Evolutionary conservation across 2,113 vertebrate species (phyloP).

Genomic region (Thamnaconus septentrionalis): DNA sequence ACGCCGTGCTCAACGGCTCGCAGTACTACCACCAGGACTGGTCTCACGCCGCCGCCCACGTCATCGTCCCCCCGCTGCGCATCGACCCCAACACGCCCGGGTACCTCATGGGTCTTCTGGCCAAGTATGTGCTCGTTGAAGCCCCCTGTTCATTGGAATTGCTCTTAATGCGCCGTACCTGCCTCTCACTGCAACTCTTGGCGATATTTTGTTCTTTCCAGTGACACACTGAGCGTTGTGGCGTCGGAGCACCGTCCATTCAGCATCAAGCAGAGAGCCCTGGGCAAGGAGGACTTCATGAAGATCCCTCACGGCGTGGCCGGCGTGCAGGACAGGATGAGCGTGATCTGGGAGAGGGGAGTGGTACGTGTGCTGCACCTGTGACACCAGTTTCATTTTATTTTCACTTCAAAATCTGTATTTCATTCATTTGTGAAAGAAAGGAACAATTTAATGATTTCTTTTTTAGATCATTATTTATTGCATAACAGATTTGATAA

Average conservation of each 20-base stretch:
- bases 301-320: conserved; percentile 96
- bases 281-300: conserved; percentile 98
- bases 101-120: conserved; percentile 96
- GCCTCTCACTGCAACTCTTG: no score
- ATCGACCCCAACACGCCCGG: conserved; percentile 94
- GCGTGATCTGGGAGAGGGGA: conserved; percentile 95
- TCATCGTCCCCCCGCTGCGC: conserved; percentile 89
- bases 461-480: no score
- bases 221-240: conserved; percentile 93
- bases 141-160: background rate
- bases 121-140: conserved; percentile 81
- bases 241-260: conserved; percentile 95
- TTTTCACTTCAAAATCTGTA: no score
- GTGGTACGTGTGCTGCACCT: conserved; percentile 79
- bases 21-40: conserved; percentile 99
- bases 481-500: no score
- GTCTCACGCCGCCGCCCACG: conserved; percentile 91
- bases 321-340: conserved; percentile 97
- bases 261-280: conserved; percentile 91
- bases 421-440: no score
- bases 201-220: conserved; percentile 44
- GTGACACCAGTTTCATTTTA: no score
- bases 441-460: no score
- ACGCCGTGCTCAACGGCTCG: conserved; percentile 89
- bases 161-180: no score